Evolutionary conservation across 2,113 vertebrate genomes (phyloP), one percentile per base, ranked within the genome.

Genomic region (Macquaria ambigua): DNA sequence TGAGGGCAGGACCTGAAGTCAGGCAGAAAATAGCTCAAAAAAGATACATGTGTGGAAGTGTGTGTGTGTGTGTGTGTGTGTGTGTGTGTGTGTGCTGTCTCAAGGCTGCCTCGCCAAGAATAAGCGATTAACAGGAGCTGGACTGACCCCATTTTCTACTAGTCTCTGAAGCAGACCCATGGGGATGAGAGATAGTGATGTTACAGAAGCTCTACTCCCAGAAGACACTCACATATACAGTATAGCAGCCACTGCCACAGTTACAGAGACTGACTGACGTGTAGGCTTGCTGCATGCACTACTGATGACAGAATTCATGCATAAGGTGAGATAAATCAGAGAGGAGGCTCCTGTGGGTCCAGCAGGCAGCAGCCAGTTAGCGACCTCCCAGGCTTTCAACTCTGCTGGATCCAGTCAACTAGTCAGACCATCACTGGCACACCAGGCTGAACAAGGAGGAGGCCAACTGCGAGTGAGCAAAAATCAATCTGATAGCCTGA

Each of bases 401-500:
- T 88, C 66, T 25, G 58, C 82, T 14, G 72, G 82, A 74, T 68
- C 53, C 79, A 55, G 73, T 53, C 59, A 2, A 79, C 53, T 23
- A 16, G 66, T 82, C 72, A 21, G 73, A 75, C 53, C 64, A 3
- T 71, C 85, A 43, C 67, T 77, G 66, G 68, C 78, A 84, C 78
- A 55, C 21, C 28, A 34, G 59, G 79, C 56, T 48, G 76, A 48
- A 10, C 10, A 28, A 83, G 75, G 41, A 41, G 56, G 53, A 56
- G 73, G 55, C 10, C 15, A 37, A 61, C 48, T 1, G 74, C 14
- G 62, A 25, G 80, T 11, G 52, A 64, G 79, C 2, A 52, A 90
- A 94, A 94, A 94, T 94, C 91, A 85, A 93, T 93, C 68, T 81
- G 74, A 78, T 82, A 87, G 87, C 84, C 90, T 56, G 90, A 71